Evolutionary conservation across 1,140 invertebrate species (phyloP), one percentile per base, ranked within the genome.

Genomic region (Drosophila seguyi): DNA sequence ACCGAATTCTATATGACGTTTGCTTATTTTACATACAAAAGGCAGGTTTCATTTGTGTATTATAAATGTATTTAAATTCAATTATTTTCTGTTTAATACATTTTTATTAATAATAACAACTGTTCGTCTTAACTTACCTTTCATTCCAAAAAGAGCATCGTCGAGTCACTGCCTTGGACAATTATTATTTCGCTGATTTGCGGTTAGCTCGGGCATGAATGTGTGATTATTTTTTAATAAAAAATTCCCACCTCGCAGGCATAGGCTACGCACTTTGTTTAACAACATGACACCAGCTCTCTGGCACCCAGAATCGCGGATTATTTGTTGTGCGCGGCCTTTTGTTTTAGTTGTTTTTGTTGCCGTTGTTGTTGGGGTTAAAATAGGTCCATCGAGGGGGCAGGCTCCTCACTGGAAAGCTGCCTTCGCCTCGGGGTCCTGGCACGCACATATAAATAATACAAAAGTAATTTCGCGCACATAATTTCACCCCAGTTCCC

Each of bases 211-310:
- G 39, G 50, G 75, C 78, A 65, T 73, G 59, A 68, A 79, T 75
- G 75, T 65, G 75, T 87, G 85, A 90, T 90, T 90, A 90, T 90
- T 90, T 90, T 90, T 90, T 90, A 90, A 90, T 90, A 90, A 73
- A 72, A 90, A 90, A 81, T 75, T 47, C 68, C 55, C 41, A 34
- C 85, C 84, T 84, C 48, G 45, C 55, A 63, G 84, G 84, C 84
- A 87, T 84, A 61, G 80, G 85, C 85, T 88, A 87, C 84, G 84
- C 84, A 87, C 84, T 87, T 87, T 87, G 84, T 87, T 87, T 71
- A 84, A 78, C 84, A 80, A 72, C 81, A 77, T 88, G 84, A 87
- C 83, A 87, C 75, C 75, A 45, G 67, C 71, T 59, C 41, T 36
- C 55, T 39, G 29, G 45, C 34, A 59, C 44, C 66, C 50, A 75